phyloP scores from a whole-genome alignment of 2,888 invertebrate genomes.

The Drosophila anceps region DNA sequence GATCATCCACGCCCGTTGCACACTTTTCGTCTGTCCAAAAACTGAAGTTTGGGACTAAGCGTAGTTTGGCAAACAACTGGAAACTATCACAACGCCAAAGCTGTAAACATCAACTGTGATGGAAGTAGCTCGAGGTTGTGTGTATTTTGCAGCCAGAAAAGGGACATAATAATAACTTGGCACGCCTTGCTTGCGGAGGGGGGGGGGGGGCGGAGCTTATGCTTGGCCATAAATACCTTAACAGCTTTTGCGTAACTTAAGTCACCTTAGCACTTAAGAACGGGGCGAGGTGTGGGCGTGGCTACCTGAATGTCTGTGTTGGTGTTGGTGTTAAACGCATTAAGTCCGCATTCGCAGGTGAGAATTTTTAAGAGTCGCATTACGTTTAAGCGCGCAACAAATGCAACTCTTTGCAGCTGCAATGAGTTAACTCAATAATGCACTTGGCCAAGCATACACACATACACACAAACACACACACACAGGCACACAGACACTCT shows the following conservation, averaged over 20 bases:
- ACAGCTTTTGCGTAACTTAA: constrained; percentile 76
- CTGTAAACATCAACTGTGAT: constrained; percentile 40
- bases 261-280: constrained; percentile 71
- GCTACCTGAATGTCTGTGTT: not conserved
- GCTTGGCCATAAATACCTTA: constrained; percentile 74
- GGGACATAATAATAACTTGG: constrained; percentile 47
- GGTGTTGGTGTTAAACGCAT: constrained; percentile 58
- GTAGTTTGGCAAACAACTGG: constrained; percentile 32
- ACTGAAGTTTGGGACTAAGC: not conserved
- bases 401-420: constrained; percentile 62
- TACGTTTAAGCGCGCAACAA: constrained; percentile 67
- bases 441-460: constrained; percentile 56
- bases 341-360: constrained; percentile 63
- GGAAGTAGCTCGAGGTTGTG: constrained; percentile 14
- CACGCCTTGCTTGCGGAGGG: constrained; percentile 38
- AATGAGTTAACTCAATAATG: constrained; percentile 76
- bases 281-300: constrained; percentile 7
- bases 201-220: constrained; percentile 26
- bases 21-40: not conserved
- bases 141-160: constrained; percentile 27
- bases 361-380: constrained; percentile 58
- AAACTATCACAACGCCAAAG: constrained; percentile 35
- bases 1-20: not conserved
- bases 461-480: constrained; percentile 10
- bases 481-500: constrained; percentile 12